Conservation (phyloP, 2,797 vertebrate genomes). For the Nannoperca obscura region DNA sequence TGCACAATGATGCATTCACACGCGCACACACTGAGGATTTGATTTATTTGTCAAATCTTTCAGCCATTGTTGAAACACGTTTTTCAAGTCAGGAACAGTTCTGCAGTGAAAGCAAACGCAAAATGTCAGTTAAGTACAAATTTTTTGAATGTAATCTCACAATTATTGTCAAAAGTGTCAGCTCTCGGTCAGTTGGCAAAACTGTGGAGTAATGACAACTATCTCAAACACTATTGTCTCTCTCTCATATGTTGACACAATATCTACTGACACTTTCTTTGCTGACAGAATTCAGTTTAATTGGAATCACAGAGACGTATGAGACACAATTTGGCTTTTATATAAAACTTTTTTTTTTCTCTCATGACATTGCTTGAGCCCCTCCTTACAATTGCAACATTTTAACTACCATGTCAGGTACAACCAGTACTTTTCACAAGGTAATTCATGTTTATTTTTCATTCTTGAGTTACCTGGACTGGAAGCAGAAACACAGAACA, state of each 20-base stretch:
- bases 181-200: neutral
- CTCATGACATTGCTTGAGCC: slow-evolving; percentile 23
- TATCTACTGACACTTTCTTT: slow-evolving; percentile 25
- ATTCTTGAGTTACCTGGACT: slow-evolving; percentile 43
- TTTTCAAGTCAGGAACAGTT: slow-evolving; percentile 2
- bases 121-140: slow-evolving; percentile 5
- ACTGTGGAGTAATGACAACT: neutral
- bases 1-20: neutral
- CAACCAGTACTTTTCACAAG: slow-evolving; percentile 39
- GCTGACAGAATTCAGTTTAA: slow-evolving; percentile 60
- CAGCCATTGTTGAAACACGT: neutral
- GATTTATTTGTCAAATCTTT: neutral
- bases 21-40: neutral
- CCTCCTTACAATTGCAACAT: slow-evolving; percentile 7
- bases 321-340: slow-evolving; percentile 46
- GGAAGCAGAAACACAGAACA: slow-evolving; percentile 42
- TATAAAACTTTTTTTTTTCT: slow-evolving; percentile 45
- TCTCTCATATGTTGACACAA: neutral
- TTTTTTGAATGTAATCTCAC: neutral
- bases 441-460: slow-evolving; percentile 29
- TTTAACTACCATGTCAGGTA: slow-evolving; percentile 40
- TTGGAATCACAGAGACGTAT: slow-evolving; percentile 54
- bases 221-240: neutral
- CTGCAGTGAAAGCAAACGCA: neutral
- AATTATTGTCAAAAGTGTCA: slow-evolving; percentile 9